These are phyloP conservation scores for Trematomus loennbergii DNA, from an alignment of 2,113 vertebrate genomes.

Conservation along the genomic window DNA sequence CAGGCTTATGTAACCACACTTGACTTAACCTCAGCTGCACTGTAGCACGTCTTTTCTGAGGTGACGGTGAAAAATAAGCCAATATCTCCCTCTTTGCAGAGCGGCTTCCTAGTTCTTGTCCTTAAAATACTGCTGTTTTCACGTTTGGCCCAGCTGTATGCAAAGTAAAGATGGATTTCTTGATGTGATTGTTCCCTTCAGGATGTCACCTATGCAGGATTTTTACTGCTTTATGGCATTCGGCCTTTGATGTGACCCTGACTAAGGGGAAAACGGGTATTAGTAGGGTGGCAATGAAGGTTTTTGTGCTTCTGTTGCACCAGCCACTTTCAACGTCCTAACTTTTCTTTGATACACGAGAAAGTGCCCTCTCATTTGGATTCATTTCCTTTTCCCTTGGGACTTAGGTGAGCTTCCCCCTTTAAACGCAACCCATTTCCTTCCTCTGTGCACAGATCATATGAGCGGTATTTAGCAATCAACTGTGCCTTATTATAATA, in stretches of 20 bases:
- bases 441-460: slow-evolving; percentile 6
- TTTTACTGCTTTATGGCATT: background rate
- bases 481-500: slow-evolving; percentile 2
- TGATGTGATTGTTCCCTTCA: slow-evolving; percentile 8
- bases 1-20: slow-evolving; percentile 53
- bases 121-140: slow-evolving; percentile 24
- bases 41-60: slow-evolving; percentile 17
- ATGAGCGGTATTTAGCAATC: slow-evolving; percentile 14
- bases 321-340: background rate
- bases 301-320: background rate
- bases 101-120: slow-evolving; percentile 23
- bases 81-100: slow-evolving; percentile 26
- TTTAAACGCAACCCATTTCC: background rate
- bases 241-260: slow-evolving; percentile 39
- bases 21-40: slow-evolving; percentile 43
- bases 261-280: background rate
- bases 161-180: background rate
- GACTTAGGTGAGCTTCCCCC: background rate
- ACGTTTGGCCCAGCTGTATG: slow-evolving; percentile 31
- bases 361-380: slow-evolving; percentile 13
- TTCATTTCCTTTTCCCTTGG: background rate
- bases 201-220: slow-evolving; percentile 20
- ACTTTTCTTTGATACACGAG: background rate
- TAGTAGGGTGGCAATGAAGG: background rate
- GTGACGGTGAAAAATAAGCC: slow-evolving; percentile 24